Base-by-base conservation (phyloP, 2,888 invertebrate genomes). In the Bibio marci region DNA sequence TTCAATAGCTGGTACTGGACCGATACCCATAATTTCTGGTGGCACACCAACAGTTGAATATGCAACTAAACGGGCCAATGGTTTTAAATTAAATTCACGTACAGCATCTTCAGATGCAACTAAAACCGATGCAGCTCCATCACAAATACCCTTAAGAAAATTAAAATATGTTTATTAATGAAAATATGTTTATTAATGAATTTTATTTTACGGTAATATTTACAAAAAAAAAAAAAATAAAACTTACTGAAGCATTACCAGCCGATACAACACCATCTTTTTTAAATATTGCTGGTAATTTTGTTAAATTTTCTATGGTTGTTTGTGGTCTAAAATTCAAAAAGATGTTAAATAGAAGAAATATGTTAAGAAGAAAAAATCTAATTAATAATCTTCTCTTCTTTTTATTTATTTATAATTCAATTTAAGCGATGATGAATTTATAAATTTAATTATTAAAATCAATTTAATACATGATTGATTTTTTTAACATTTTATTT, bases 1-100 rank as follows among this genome's bases (percentile, higher is more conserved):
- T 52, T 78, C 71, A 38, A 97, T 95, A 15, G 98, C 92, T 1
- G 91, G 83, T 15, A 86, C 92, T 3, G 97, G 97, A 0, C 95
- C 95, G 49, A 94, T 81, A 39, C 95, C 97, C 97, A 98, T 98
- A 52, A 98, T 91, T 55, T 78, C 79, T 32, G 98, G 98, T 50
- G 95, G 95, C 34, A 94, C 94, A 39, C 94, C 94, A 44, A 92
- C 86, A 50, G 80, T 71, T n/a, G 86, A 77, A 66, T 88, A 98
- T 30, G 82, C 91, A 8, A 88, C 80, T 14, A 98, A 66, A 43
- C 94, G 73, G 1, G 94, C 97, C 40, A 98, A 64, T 0, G 97
- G 97, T 53, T 76, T 86, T 35, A 95, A 67, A 46, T 76, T 77
- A 51, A 81, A 67, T 49, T 77, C 62, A 55, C 82, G 81, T 1